Base-by-base conservation (phyloP, 1,140 invertebrate genomes). In the Choristoneura fumiferana region DNA sequence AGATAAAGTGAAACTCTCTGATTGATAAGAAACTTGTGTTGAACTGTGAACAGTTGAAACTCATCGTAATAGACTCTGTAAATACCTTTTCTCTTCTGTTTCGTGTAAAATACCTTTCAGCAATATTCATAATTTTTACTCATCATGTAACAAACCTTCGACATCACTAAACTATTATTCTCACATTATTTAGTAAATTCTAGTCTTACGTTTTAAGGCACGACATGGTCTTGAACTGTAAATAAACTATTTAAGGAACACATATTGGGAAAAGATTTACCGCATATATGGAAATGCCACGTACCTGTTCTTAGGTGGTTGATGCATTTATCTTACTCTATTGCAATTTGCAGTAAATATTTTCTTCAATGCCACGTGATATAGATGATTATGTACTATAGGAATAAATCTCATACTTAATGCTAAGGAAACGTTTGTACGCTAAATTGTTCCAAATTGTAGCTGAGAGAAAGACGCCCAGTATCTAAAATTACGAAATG, bases 171-270 rank as follows among this genome's bases (percentile, higher is more conserved):
- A 65, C 58, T 67, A 53, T 60, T 74, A 73, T 66, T 75, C 72
- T 78, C 74, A 76, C 70, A 73, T 78, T 80, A 72, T 71, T 72
- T 82, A 84, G 84, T 84, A 87, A 86, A 87, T 80, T 88, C 84
- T 87, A 87, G 84, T 87, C 84, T 82, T 86, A 87, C 72, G 75
- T 83, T 81, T 61, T 84, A 86, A 83, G 80, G 78, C 77, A 78
- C 71, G 73, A 78, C 71, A 69, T 71, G 69, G 76, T 81, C 72
- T 82, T 74, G 70, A 68, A 79, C 74, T 85, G 79, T 87, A 81
- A 58, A 83, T 85, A 85, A 71, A 72, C 73, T 66, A 69, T 69
- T 73, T 79, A 75, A 79, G 73, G 61, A 62, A 78, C 76, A 76
- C 64, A 69, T 73, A 67, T 76, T 76, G 75, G 64, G 67, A 70